These are phyloP conservation scores for Leptothorax acervorum DNA, from an alignment of 2,888 invertebrate species.

Conservation along the genomic window DNA sequence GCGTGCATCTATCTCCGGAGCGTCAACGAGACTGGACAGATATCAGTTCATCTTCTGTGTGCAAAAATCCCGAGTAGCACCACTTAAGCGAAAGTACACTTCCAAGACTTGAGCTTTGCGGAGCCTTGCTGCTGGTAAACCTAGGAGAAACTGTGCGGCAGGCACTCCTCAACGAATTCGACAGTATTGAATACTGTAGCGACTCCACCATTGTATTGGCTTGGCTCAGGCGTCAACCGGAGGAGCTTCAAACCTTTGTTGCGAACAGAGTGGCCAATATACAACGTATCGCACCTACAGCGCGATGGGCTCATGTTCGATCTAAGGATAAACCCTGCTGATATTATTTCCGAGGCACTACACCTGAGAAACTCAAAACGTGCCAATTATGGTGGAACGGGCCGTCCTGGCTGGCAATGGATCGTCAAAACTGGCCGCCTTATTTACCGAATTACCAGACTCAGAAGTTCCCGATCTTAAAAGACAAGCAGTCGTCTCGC, in stretches of 20 bases:
- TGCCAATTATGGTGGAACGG: neutral
- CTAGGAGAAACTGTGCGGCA: neutral
- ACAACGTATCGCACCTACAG: neutral
- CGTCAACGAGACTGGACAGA: neutral
- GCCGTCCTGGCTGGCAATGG: neutral
- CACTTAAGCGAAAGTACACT: neutral
- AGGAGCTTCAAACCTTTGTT: neutral
- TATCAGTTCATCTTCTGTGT: neutral
- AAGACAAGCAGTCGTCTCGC: neutral
- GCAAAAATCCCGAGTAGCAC: neutral
- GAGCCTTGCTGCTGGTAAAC: neutral
- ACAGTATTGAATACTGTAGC: neutral
- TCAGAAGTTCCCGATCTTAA: neutral
- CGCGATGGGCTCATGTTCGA: neutral
- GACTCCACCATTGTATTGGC: neutral
- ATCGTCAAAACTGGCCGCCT: fast-evolving
- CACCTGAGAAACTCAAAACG: neutral
- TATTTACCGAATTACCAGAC: neutral
- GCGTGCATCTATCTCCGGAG: neutral
- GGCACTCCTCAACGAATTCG: neutral
- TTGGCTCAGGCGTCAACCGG: neutral
- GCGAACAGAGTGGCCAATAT: neutral
- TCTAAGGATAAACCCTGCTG: neutral
- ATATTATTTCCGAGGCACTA: neutral
- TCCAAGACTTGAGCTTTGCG: neutral